Conservation (phyloP, 2,888 invertebrate genomes). For the Nycteola revayana region DNA sequence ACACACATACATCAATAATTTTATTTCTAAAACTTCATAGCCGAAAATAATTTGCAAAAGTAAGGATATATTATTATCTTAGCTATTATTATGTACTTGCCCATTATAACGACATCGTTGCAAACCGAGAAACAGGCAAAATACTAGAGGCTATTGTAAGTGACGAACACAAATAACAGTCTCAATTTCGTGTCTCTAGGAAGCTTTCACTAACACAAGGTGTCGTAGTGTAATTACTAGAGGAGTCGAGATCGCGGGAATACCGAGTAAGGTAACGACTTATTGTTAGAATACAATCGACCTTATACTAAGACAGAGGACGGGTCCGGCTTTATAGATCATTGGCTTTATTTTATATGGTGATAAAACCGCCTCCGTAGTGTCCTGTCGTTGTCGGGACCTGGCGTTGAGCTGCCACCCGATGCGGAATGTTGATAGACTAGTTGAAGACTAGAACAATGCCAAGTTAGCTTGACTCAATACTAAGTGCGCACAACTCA, state of each 20-base stretch:
- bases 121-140: conserved; percentile 16
- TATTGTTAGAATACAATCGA: conserved; percentile 57
- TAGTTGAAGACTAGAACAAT: conserved; percentile 54
- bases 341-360: conserved; percentile 26
- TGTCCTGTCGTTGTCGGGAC: conserved; percentile 32
- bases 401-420: conserved; percentile 40
- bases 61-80: too few species aligned
- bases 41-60: too few species aligned
- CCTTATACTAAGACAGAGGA: conserved; percentile 39
- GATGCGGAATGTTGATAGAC: conserved; percentile 56
- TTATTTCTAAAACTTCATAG: too few species aligned
- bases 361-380: conserved; percentile 29
- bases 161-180: conserved; percentile 35
- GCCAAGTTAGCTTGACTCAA: conserved; percentile 40
- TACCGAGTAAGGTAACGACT: conserved; percentile 45
- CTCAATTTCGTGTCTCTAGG: conserved; percentile 46
- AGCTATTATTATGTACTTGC: neutral
- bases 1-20: too few species aligned
- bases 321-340: conserved; percentile 19
- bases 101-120: neutral
- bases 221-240: conserved; percentile 48
- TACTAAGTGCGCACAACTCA: conserved; percentile 1
- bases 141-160: conserved; percentile 19
- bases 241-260: conserved; percentile 55
- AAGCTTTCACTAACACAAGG: conserved; percentile 60